These are phyloP conservation scores for Ichneumon xanthorius DNA, from an alignment of 2,888 invertebrate species.

Conservation along the genomic window DNA sequence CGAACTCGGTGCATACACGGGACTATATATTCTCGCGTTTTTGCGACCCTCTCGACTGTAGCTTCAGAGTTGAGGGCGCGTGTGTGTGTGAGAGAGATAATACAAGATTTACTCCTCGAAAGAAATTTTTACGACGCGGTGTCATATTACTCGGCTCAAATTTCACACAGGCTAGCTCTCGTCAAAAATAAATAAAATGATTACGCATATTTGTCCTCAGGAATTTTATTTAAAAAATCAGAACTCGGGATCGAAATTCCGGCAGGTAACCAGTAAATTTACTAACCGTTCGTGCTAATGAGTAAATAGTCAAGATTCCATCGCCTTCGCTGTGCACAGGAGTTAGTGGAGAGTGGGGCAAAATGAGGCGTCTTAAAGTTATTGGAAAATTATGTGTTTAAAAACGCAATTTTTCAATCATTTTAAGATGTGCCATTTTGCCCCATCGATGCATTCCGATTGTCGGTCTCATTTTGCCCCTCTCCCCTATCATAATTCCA, in stretches of 20 bases:
- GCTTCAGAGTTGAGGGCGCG: not conserved
- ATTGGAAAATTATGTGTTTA: too few relatives aligned
- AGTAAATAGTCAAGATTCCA: not conserved
- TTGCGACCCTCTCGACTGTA: conserved; percentile 22
- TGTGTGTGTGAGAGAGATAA: conserved; percentile 1
- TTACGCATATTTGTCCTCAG: conserved; percentile 24
- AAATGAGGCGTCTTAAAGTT: too few relatives aligned
- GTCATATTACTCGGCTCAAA: conserved; percentile 45
- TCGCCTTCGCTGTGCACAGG: too few relatives aligned
- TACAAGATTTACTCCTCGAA: conserved; percentile 31
- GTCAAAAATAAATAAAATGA: conserved; percentile 48
- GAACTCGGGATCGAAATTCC: not conserved
- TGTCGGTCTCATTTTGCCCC: too few relatives aligned
- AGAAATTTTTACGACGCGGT: conserved; percentile 41
- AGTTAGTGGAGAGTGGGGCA: too few relatives aligned
- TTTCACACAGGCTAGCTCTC: conserved; percentile 25
- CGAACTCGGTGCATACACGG: conserved; percentile 1
- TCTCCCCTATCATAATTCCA: too few relatives aligned
- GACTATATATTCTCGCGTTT: conserved; percentile 49
- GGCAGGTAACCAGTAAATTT: conserved; percentile 16
- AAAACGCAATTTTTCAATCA: too few relatives aligned
- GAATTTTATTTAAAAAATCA: conserved; percentile 19
- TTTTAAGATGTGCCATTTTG: too few relatives aligned
- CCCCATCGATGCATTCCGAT: too few relatives aligned
- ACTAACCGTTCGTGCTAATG: conserved; percentile 5